These are phyloP conservation scores for Coryphaenoides rupestris DNA, from an alignment of 2,113 vertebrate species.

Conservation along the genomic window DNA sequence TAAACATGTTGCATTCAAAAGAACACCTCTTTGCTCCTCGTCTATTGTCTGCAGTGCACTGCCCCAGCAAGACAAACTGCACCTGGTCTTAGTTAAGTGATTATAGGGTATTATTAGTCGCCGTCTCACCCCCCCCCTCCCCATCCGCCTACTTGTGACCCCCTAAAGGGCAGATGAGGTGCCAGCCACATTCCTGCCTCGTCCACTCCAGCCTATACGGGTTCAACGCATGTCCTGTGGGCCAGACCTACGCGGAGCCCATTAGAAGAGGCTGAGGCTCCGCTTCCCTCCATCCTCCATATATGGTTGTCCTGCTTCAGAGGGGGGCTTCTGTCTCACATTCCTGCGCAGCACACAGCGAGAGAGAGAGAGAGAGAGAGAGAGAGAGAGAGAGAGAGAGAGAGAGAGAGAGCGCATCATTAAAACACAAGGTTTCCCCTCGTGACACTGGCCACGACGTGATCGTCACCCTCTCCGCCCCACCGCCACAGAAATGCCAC, in stretches of 20 bases:
- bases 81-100: constrained; percentile 64
- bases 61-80: constrained; percentile 39
- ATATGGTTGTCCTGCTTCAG: constrained; percentile 27
- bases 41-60: constrained; percentile 42
- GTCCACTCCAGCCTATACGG: constrained; percentile 14
- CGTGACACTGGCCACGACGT: constrained; percentile 15
- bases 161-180: constrained; percentile 45
- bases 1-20: constrained; percentile 77
- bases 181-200: constrained; percentile 58
- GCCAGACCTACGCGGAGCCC: constrained; percentile 41
- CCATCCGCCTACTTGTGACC: constrained; percentile 51
- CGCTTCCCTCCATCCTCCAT: constrained; percentile 58
- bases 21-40: constrained; percentile 39
- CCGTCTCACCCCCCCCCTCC: constrained; percentile 29
- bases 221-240: constrained; percentile 59
- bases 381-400: too few relatives aligned
- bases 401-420: constrained; percentile 49
- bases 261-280: constrained; percentile 46
- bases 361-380: too few relatives aligned
- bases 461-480: too few relatives aligned
- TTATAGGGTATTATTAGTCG: constrained; percentile 61
- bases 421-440: constrained; percentile 22
- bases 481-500: too few relatives aligned
- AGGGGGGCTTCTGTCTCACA: constrained; percentile 45
- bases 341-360: constrained; percentile 36